Evolutionary conservation across 2,888 invertebrate genomes (phyloP).

Genomic region (Pristionchus fissidentatus): DNA sequence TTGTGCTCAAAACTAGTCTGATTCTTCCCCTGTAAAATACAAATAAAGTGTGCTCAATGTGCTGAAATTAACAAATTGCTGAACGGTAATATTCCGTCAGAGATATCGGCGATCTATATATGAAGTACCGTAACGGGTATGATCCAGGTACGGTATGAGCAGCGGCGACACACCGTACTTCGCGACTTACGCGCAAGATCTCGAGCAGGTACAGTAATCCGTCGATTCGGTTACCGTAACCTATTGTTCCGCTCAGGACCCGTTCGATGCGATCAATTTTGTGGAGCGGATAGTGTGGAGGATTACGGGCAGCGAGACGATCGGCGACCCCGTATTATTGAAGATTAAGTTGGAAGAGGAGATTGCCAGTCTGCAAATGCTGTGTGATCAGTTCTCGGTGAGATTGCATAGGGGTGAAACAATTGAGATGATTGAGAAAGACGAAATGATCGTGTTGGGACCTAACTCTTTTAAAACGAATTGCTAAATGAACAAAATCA

Average conservation of each 20-base stretch:
- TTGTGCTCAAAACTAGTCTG: conserved; percentile 12
- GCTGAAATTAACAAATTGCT: neutral
- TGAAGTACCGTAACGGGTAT: conserved; percentile 3
- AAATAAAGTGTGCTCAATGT: conserved; percentile 1
- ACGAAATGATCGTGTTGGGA: neutral
- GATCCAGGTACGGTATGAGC: conserved; percentile 7
- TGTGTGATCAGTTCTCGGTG: conserved; percentile 73
- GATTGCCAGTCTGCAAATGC: conserved; percentile 73
- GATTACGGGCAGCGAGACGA: conserved; percentile 82
- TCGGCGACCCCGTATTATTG: conserved; percentile 64
- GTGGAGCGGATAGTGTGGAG: conserved; percentile 96
- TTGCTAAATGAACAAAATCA: conserved; percentile 5
- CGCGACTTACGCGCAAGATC: conserved; percentile 73
- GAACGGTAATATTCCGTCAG: neutral
- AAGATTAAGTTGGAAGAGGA: conserved; percentile 75
- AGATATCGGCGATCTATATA: neutral
- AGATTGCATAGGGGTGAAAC: neutral
- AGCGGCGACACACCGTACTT: conserved; percentile 59
- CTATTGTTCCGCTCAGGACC: conserved; percentile 83
- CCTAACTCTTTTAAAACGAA: neutral
- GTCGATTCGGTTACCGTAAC: neutral
- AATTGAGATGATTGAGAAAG: neutral
- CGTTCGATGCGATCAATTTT: conserved; percentile 96
- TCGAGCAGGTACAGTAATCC: conserved; percentile 69
- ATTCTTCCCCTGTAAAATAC: neutral